Base-by-base conservation (phyloP, 2,113 vertebrate genomes). In the Pangasianodon hypophthalmus region DNA sequence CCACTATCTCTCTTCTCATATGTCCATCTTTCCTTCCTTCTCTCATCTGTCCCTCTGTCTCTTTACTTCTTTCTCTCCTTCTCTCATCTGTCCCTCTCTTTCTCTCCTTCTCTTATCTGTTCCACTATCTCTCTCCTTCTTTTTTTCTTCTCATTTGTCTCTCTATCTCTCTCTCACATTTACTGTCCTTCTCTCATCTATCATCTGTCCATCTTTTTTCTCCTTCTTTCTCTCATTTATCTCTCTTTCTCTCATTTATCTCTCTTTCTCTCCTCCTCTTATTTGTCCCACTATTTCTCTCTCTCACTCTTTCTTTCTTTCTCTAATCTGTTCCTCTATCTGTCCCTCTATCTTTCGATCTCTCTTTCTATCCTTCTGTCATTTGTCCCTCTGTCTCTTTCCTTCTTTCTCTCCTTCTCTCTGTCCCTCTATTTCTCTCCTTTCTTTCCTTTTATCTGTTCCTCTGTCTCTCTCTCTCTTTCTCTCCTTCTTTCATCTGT, bases 1-100 rank as follows among this genome's bases (percentile, higher is more conserved):
- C 67, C 1, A 37, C 67, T 32, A 1, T 67, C 10, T 32, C 3
- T 9, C 62, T 56, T 21, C 26, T 37, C 37, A 37, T 37, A 37
- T 37, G 37, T 37, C 37, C 37, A 37, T 37, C 37, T 64, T 10
- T 9, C 8, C 8, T 32, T 69, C n/a, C 64, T 69, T n/a, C 29
- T 32, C 10, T 32, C 29, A 1, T 69, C 11, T 32, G 64, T n/a
- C 64, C 13, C 26, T 84, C 52, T 84, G 92, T 95, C 95, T 96
- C 94, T 92, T 44, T 29, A 8, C 50, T 5, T 94, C 96, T 95
- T 93, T 96, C 93, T 93, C 77, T 83, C 60, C 41, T 37, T 54
- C 69, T 48, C 69, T 81, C 5, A n/a, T 50, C 18, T 73, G 64
- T 58, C 32, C 52, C 60, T 48, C 69, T n/a, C 41, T 46, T 75